These are phyloP conservation scores for Solenopsis fugax DNA, from an alignment of 1,140 invertebrate species.

Conservation along the genomic window DNA sequence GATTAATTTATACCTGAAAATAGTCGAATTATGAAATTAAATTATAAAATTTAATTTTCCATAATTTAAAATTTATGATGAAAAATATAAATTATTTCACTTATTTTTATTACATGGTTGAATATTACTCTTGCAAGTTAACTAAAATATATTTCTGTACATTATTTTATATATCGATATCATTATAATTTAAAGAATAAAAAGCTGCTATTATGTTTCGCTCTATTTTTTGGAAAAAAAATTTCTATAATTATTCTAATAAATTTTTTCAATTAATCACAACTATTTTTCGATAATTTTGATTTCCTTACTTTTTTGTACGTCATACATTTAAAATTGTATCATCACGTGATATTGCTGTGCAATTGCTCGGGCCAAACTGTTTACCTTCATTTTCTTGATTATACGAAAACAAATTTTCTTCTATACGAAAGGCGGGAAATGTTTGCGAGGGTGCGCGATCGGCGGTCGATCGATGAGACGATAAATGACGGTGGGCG, in stretches of 20 bases:
- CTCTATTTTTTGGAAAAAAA: background rate
- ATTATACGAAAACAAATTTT: slow-evolving; percentile 16
- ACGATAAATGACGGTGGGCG: slow-evolving; percentile 65
- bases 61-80: background rate
- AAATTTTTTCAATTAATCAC: background rate
- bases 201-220: background rate
- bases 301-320: background rate
- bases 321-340: background rate
- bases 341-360: background rate
- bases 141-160: background rate
- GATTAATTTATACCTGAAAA: background rate
- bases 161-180: background rate
- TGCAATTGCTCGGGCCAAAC: background rate
- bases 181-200: background rate
- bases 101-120: background rate
- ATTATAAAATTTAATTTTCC: background rate
- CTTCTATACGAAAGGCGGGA: background rate
- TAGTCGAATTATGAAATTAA: background rate
- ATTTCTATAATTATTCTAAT: too few relatives aligned
- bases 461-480: slow-evolving; percentile 49
- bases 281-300: background rate
- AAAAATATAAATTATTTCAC: background rate
- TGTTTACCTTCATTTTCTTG: background rate
- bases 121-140: background rate
- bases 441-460: background rate